Evolutionary conservation across 2,113 vertebrate species (phyloP), one percentile per base, ranked within the genome.

Genomic region (Lepidothrix coronata): DNA sequence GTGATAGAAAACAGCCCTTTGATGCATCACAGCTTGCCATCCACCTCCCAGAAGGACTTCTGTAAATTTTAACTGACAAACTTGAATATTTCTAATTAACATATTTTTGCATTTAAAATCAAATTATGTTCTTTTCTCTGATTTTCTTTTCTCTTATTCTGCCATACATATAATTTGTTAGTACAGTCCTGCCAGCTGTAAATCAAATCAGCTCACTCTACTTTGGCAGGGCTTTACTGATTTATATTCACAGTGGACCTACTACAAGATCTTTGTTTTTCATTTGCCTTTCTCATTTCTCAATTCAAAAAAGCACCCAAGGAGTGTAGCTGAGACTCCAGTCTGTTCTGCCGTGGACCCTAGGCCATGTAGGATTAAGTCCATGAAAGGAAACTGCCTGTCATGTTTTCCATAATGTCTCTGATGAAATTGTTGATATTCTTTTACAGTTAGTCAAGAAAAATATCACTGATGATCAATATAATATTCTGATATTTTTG

Each of bases 1-100:
- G 58, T 80, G 51, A 88, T 71, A 82, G 81, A 96, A 91, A 96
- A 65, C 30, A 74, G 70, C 35, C 70, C 85, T 91, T 85, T 91
- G 27, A 63, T 91, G 75, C 80, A 79, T 88, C 71, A 88, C 5
- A 44, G 37, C 43, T 76, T 82, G 51, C 58, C 33, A 76, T 79
- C 74, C 28, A 88, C 39, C 22, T 85, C n/a, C 58, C 16, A 14
- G 39, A 88, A 85, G 43, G 54, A 66, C 31, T 89, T 79, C 31
- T 48, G 7, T 43, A 79, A 85, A 88, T 62, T 88, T 85, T 73
- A 79, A 73, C 41, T 85, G 85, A n/a, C 41, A 63, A 71, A 78
- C 37, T 78, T 70, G 37, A 76, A 83, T 73, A 93, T 93, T 91
- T 83, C 23, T 28, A 70, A 67, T 94, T 88, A 94, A 55, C 51